Evolutionary conservation across 2,797 vertebrate genomes (phyloP).

Genomic region (Iguana delicatissima): DNA sequence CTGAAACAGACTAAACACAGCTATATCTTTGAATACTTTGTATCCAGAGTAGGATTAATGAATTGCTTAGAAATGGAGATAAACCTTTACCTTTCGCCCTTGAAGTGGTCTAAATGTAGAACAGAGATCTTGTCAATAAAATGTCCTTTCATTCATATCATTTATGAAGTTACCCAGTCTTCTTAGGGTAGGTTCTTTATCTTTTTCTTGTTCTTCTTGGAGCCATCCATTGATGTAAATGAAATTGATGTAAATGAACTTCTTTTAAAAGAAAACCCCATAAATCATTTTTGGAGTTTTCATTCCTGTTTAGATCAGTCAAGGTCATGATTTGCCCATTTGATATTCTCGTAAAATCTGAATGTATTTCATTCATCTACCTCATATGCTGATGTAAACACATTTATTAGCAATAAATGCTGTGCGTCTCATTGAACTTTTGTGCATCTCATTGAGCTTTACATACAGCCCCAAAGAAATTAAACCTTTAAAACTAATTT

Average conservation of each 20-base stretch:
- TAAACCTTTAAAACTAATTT: background rate
- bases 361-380: conserved; percentile 22
- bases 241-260: too few species aligned
- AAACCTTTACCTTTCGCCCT: conserved; percentile 64
- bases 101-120: conserved; percentile 58
- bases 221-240: background rate
- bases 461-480: background rate
- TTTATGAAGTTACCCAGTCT: conserved; percentile 35
- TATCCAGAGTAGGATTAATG: conserved; percentile 69
- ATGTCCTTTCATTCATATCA: conserved; percentile 46
- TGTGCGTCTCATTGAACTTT: background rate
- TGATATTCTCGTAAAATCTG: background rate
- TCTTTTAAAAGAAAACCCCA: too few species aligned
- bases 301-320: background rate
- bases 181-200: background rate
- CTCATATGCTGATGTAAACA: background rate
- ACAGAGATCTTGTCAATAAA: background rate
- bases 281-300: too few species aligned
- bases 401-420: background rate
- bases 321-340: background rate
- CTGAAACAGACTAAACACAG: too few species aligned
- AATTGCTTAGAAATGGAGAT: conserved; percentile 63
- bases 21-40: background rate
- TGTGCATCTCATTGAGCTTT: background rate
- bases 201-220: background rate